These are phyloP conservation scores for Cariama cristata DNA, from an alignment of 2,113 vertebrate genomes.

Conservation along the genomic window DNA sequence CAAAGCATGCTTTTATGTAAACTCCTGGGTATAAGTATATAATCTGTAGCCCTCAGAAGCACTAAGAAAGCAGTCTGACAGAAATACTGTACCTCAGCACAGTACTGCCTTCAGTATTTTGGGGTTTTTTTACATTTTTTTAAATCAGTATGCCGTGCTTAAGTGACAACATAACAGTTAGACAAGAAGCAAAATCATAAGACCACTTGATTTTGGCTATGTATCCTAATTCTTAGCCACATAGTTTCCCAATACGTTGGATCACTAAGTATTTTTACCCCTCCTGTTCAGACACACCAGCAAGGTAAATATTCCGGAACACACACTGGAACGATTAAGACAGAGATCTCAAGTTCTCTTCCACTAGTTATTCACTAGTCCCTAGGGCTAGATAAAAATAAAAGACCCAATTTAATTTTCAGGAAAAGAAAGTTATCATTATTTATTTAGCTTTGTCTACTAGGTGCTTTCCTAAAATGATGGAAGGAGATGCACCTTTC, in stretches of 20 bases:
- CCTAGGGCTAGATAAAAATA: neutral
- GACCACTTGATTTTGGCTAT: neutral
- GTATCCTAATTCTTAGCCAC: neutral
- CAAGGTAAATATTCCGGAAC: too few relatives aligned
- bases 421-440: neutral
- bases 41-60: neutral
- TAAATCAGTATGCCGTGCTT: neutral
- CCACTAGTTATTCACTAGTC: neutral
- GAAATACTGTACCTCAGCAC: neutral
- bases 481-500: neutral
- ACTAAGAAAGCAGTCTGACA: neutral
- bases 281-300: neutral
- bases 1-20: neutral
- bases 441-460: neutral
- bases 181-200: neutral
- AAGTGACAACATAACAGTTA: neutral
- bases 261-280: neutral
- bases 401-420: neutral
- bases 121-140: neutral
- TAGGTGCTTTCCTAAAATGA: neutral
- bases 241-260: fast-evolving
- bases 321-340: neutral
- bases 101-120: neutral
- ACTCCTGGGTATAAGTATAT: neutral
- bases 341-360: neutral